phyloP scores from a whole-genome alignment of 2,797 vertebrate genomes.

The Onychomys torridus region DNA sequence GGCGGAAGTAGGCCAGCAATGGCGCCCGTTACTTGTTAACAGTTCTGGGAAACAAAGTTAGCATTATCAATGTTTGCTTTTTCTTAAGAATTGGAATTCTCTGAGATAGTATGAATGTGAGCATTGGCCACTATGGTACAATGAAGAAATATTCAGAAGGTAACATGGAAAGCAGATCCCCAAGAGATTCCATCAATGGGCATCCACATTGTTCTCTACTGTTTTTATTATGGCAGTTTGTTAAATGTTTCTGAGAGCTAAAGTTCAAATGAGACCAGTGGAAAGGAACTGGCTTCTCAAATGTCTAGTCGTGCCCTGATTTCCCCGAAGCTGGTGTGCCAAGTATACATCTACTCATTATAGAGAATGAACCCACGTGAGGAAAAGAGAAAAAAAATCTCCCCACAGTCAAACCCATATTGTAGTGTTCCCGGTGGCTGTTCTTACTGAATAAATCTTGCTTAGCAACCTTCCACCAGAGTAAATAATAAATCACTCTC shows the following conservation, averaged over 20 bases:
- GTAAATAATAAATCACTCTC: conserved; percentile 76
- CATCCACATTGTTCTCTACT: background rate
- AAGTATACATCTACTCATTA: conserved; percentile 28
- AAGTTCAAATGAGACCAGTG: conserved; percentile 56
- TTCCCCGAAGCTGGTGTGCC: conserved; percentile 28
- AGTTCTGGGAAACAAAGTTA: conserved; percentile 58
- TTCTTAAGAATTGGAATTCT: conserved; percentile 66
- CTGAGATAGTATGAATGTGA: conserved; percentile 23
- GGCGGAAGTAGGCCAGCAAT: conserved; percentile 84
- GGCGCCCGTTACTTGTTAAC: conserved; percentile 43
- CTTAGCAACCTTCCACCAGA: conserved; percentile 82
- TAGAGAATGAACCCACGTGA: conserved; percentile 41
- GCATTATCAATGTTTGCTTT: conserved; percentile 58
- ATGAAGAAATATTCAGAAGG: conserved; percentile 11
- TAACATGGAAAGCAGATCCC: conserved; percentile 17
- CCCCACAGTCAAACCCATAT: conserved; percentile 31
- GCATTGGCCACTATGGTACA: background rate
- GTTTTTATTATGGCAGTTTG: conserved; percentile 48
- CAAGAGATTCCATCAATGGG: background rate
- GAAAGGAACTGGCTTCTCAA: background rate
- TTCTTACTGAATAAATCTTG: conserved; percentile 77
- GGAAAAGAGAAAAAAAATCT: conserved; percentile 11
- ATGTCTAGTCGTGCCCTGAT: background rate
- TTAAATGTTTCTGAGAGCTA: conserved; percentile 46
- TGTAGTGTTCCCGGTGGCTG: conserved; percentile 64